Conservation (phyloP, 2,797 vertebrate species). For the Sebastes flavidus region DNA sequence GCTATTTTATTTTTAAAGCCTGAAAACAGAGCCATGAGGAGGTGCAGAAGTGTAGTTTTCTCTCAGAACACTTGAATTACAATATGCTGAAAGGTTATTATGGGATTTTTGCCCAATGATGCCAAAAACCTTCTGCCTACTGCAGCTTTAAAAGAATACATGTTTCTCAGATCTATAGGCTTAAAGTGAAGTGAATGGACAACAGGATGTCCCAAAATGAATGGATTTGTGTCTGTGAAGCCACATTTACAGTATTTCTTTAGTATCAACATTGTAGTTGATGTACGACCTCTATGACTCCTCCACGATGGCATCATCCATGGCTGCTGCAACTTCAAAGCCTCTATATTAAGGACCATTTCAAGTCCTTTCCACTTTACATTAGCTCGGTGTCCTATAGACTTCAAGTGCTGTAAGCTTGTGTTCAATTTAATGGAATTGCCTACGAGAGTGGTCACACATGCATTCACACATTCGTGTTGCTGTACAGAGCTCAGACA, state of each 20-base stretch:
- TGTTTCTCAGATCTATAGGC: neutral
- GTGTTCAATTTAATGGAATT: neutral
- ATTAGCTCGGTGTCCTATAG: neutral
- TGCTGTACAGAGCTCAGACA: constrained; percentile 1
- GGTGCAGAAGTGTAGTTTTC: no score
- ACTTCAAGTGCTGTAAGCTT: neutral
- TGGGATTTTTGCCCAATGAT: no score
- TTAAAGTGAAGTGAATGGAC: neutral
- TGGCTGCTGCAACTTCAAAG: neutral
- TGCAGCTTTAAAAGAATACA: neutral
- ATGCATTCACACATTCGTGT: neutral
- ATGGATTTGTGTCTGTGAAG: neutral
- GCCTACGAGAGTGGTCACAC: neutral
- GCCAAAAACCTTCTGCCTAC: no score
- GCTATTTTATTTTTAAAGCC: no score
- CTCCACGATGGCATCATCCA: neutral
- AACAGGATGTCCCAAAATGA: neutral
- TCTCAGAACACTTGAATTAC: no score
- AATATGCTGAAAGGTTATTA: no score
- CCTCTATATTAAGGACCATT: neutral
- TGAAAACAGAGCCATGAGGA: no score
- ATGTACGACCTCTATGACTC: neutral
- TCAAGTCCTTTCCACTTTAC: neutral
- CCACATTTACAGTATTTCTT: neutral
- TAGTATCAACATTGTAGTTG: neutral